phyloP scores from a whole-genome alignment of 2,888 invertebrate genomes.

The Limnephilus lunatus region DNA sequence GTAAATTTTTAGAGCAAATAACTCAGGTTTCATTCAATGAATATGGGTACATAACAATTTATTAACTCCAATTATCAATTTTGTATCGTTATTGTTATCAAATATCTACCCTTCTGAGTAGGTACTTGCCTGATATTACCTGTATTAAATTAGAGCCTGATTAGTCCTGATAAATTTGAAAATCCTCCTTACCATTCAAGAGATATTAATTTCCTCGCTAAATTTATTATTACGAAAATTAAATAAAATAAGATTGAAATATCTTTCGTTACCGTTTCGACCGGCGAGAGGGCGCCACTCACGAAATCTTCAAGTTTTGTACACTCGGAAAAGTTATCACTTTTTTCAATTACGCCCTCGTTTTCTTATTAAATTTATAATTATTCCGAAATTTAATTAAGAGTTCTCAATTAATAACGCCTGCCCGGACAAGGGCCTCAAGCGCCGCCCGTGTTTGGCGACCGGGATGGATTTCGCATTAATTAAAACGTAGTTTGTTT shows the following conservation, averaged over 20 bases:
- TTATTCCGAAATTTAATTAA: slow-evolving; percentile 66
- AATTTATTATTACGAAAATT: background rate
- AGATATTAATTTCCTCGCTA: slow-evolving; percentile 20
- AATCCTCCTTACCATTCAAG: background rate
- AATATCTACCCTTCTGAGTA: background rate
- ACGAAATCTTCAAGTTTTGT: slow-evolving; percentile 34
- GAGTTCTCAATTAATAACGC: slow-evolving; percentile 66
- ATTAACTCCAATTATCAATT: background rate
- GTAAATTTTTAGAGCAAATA: no score
- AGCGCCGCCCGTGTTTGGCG: slow-evolving; percentile 60
- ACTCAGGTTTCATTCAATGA: no score
- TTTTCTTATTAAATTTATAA: slow-evolving; percentile 67
- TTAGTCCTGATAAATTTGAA: background rate
- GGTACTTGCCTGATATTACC: background rate
- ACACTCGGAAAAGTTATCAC: slow-evolving; percentile 59
- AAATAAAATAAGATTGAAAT: background rate
- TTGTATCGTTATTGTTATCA: background rate
- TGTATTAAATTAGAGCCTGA: background rate
- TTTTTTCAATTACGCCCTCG: slow-evolving; percentile 65
- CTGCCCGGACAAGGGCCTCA: slow-evolving; percentile 49
- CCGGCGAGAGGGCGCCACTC: slow-evolving; percentile 16
- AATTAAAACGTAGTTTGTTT: slow-evolving; percentile 69
- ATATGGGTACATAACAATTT: background rate
- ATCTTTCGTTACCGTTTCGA: background rate
- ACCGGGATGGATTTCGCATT: slow-evolving; percentile 65